A percentile compares a stretch with the other conserved stretches of the same genome.
phyloP scores from a whole-genome alignment of 2,888 invertebrate species.

The Norana najaformis region DNA sequence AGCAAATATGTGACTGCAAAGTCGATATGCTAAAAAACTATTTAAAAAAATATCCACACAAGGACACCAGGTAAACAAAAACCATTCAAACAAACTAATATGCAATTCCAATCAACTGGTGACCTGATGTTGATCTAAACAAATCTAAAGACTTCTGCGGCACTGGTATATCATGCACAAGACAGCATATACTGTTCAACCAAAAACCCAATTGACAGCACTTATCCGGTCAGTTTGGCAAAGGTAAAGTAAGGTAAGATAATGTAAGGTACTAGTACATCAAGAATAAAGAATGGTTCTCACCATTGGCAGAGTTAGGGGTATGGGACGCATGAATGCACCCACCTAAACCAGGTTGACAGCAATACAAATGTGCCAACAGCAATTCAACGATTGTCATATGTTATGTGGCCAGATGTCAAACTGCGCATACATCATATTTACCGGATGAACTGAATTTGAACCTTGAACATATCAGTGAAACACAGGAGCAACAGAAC shows the following conservation, averaged over 20 bases:
- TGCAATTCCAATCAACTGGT: not conserved
- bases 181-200: not conserved
- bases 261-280: no score
- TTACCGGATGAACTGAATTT: not conserved
- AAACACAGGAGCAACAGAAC: not conserved
- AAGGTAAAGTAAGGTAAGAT: conserved; percentile 1
- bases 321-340: not conserved
- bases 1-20: not conserved
- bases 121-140: not conserved
- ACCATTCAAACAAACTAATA: not conserved
- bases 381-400: not conserved
- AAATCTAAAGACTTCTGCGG: not conserved
- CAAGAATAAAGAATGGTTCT: no score
- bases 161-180: not conserved
- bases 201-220: not conserved
- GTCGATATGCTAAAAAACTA: not conserved
- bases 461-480: not conserved
- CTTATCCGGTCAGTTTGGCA: not conserved
- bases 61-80: not conserved
- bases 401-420: no score
- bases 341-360: no score
- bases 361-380: not conserved
- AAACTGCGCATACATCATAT: not conserved
- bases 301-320: not conserved
- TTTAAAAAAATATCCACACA: not conserved